Conservation (phyloP, 2,888 invertebrate genomes). For the Tetramorium bicarinatum region DNA sequence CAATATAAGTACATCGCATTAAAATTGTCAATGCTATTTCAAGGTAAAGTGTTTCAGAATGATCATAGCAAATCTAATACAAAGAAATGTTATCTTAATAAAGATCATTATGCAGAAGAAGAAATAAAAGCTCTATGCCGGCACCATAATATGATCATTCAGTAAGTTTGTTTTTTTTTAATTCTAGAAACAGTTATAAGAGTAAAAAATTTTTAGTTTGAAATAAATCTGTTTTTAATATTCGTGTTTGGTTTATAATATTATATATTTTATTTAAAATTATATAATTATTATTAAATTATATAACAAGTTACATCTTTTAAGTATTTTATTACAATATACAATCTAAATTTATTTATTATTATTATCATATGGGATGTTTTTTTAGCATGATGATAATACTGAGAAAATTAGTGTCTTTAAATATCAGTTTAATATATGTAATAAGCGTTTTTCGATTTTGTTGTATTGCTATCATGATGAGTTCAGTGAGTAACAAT, state of each 20-base stretch:
- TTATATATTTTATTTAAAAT: background rate
- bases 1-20: constrained; percentile 31
- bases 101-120: background rate
- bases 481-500: constrained; percentile 67
- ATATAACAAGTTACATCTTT: background rate
- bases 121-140: constrained; percentile 10
- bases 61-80: background rate
- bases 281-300: background rate
- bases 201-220: background rate
- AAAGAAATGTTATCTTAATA: background rate
- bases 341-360: background rate
- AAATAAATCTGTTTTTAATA: background rate
- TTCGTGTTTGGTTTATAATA: background rate
- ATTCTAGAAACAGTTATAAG: background rate
- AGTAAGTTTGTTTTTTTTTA: background rate
- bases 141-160: constrained; percentile 11
- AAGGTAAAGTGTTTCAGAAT: background rate
- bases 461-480: constrained; percentile 70
- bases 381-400: constrained; percentile 50
- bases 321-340: no score
- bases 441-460: constrained; percentile 74
- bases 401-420: constrained; percentile 65
- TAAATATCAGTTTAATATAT: constrained; percentile 68
- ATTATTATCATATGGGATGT: background rate
- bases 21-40: background rate